These are phyloP conservation scores for Athrips mouffetella DNA, from an alignment of 2,888 invertebrate genomes.

Conservation along the genomic window DNA sequence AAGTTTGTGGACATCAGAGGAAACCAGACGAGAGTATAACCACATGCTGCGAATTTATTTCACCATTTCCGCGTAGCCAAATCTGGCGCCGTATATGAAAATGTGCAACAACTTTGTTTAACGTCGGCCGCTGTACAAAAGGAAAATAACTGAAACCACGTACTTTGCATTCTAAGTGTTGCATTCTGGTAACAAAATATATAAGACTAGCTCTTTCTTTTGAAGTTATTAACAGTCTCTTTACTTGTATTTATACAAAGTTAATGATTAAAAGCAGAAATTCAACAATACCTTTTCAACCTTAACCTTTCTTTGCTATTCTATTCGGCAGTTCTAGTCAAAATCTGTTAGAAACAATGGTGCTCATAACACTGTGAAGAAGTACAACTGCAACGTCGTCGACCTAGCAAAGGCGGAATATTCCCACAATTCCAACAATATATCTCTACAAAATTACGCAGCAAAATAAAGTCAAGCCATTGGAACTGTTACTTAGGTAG, in stretches of 20 bases:
- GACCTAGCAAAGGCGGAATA: no score
- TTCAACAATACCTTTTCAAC: no score
- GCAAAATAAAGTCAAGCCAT: neutral
- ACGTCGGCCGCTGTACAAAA: neutral
- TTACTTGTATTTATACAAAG: no score
- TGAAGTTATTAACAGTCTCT: neutral
- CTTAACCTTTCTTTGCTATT: no score
- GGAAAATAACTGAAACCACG: slow-evolving; percentile 3
- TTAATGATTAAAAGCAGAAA: no score
- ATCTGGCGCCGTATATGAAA: neutral
- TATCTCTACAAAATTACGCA: neutral
- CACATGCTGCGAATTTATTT: slow-evolving; percentile 8
- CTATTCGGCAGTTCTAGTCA: no score
- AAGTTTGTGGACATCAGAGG: slow-evolving; percentile 15
- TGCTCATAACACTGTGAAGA: no score
- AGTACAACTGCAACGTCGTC: no score
- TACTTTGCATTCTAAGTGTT: neutral
- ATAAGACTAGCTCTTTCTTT: neutral
- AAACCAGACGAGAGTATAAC: neutral
- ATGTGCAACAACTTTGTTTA: neutral
- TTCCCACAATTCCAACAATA: no score
- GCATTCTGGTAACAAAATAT: neutral
- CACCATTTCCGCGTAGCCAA: neutral
- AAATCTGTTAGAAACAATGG: no score
- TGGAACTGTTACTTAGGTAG: neutral